Evolutionary conservation across 2,797 vertebrate species (phyloP).

Genomic region (Perodicticus potto): DNA sequence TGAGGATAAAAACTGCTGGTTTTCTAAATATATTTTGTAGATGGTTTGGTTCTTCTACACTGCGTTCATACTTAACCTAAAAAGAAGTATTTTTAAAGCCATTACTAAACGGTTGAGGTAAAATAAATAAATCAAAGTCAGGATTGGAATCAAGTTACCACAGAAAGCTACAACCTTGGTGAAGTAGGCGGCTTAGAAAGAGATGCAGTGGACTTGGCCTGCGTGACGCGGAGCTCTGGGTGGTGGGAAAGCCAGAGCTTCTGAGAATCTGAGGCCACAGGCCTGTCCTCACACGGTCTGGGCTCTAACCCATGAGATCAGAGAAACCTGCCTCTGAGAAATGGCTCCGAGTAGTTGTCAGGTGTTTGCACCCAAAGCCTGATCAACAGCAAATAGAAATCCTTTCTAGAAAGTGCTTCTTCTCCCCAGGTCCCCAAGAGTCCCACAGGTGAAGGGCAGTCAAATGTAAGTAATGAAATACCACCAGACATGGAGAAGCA

Average conservation of each 20-base stretch:
- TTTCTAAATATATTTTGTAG: neutral
- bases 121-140: neutral
- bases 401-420: neutral
- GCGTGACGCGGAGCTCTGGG: neutral
- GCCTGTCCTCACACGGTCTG: neutral
- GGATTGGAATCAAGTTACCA: neutral
- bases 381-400: neutral
- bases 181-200: neutral
- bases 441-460: neutral
- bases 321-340: neutral
- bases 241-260: neutral
- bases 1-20: neutral
- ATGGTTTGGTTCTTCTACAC: neutral
- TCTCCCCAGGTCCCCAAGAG: neutral
- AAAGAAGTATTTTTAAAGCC: neutral
- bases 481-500: neutral
- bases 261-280: neutral
- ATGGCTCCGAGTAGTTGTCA: neutral
- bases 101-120: neutral
- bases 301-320: neutral
- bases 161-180: no score
- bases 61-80: neutral
- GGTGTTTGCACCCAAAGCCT: neutral
- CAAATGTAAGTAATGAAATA: accelerated
- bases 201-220: neutral